Percentiles rank a stretch among this genome's conserved stretches.
These are phyloP conservation scores for Acanthacorydalis orientalis DNA, from an alignment of 2,888 invertebrate genomes.

Conservation along the genomic window DNA sequence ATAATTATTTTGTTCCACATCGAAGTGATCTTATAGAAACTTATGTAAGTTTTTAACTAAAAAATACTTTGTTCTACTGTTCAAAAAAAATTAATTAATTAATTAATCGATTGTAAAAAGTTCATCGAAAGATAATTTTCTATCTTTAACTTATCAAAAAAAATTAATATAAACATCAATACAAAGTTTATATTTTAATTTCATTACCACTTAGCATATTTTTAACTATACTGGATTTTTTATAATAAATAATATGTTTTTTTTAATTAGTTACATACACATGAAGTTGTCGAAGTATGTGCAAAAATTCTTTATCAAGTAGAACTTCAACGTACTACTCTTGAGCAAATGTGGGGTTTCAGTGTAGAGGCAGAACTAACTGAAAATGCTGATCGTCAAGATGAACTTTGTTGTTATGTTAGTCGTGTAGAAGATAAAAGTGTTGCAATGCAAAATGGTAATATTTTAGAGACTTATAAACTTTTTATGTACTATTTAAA, in stretches of 20 bases:
- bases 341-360: conserved; percentile 96
- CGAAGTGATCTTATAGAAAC: conserved; percentile 88
- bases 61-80: too few relatives aligned
- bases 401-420: conserved; percentile 93
- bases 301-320: conserved; percentile 95
- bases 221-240: not conserved
- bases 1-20: conserved; percentile 92
- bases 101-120: too few relatives aligned
- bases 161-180: too few relatives aligned
- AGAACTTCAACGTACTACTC: conserved; percentile 73
- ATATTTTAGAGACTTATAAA: conserved; percentile 12
- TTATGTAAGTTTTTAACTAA: conserved; percentile 51
- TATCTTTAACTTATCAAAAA: not conserved
- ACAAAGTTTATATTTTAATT: too few relatives aligned
- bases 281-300: conserved; percentile 90
- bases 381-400: conserved; percentile 89
- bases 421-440: conserved; percentile 91
- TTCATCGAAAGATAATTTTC: not conserved
- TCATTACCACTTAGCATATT: too few relatives aligned
- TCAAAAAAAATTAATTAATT: too few relatives aligned
- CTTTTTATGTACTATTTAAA: not conserved
- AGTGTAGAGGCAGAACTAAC: conserved; percentile 94
- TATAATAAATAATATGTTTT: conserved; percentile 9
- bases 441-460: conserved; percentile 92
- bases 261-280: conserved; percentile 63